Evolutionary conservation across 2,888 invertebrate species (phyloP), one percentile per base, ranked within the genome.

Genomic region (Ramazzottius varieornatus): DNA sequence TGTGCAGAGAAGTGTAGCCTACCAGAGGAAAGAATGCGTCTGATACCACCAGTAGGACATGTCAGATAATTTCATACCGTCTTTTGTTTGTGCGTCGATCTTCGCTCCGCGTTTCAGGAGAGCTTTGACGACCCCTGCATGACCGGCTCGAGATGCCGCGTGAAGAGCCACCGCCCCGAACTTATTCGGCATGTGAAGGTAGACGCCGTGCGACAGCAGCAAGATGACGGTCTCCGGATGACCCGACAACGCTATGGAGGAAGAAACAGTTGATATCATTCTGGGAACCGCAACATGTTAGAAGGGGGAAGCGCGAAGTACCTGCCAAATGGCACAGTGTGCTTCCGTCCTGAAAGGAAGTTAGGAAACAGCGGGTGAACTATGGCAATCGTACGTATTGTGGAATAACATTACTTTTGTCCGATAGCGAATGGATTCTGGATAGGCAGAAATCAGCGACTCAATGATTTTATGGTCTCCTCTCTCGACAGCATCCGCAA

Each of bases 311-410:
- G n/a, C n/a, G n/a, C n/a, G n/a, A n/a, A n/a, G n/a, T n/a, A 0
- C 94, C 92, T 0, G 98, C 96, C 68, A 98, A 92, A 76, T 98
- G 98, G 88, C 98, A 92, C 68, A 98, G 79, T 0, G 98, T 98
- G 72, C 90, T 92, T 66, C 98, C 98, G 76, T 98, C 96, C 77
- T 72, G 1, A 32, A 34, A 13, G 32, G 33, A 8, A 40, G 13
- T 40, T 40, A 40, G 40, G 40, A 20, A 40, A 13, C 8, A 20
- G 8, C 20, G 40, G 8, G 20, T 40, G 8, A 13, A 13, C 13
- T 8, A 40, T 40, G 20, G 20, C 8, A 40, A 8, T 20, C 40
- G 13, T 13, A 40, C 20, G 40, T 20, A 40, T 8, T 40, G 8
- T 40, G 13, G 20, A 13, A 24, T 4, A 29, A 16, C 20, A 4